Base-by-base conservation (phyloP, 2,113 vertebrate genomes). In the Seriola dumerili region DNA sequence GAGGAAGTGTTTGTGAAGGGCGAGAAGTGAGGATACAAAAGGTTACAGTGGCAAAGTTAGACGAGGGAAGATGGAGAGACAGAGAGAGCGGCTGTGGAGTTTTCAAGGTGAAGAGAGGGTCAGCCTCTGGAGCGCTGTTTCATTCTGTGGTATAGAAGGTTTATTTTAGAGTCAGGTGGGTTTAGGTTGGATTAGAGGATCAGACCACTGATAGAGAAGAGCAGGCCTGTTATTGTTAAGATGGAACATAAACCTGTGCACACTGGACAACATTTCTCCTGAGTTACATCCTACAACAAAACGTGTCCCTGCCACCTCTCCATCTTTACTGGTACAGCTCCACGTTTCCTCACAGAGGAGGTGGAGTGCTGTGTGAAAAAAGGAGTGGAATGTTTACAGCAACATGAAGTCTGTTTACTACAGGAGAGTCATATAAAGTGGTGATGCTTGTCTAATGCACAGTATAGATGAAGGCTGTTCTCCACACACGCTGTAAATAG, bases 361-460 rank as follows among this genome's bases (percentile, higher is more conserved):
- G 67, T 4, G 79, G 58, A 85, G 80, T 69, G 5, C 61, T 19
- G 72, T 58, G 52, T 71, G 82, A 42, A 52, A 17, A 81, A 54
- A 88, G 42, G 86, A 91, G 91, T 92, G 71, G 12, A 88, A 91
- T 94, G 91, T 94, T 94, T 94, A 93, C 93, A 81, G 23, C 70
- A 81, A 32, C 70, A 83, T 70, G 14, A 52, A 9, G 70, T 79
- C 75, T 82, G 83, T 89, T 91, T 88, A 90, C 85, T 42, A n/a
- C 63, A 29, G 69, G 55, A 78, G 54, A 65, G 74, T 52, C 77
- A 84, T 48, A 54, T 57, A 46, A 64, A 25, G 62, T 29, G 78
- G 75, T 8, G 87, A 76, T 29, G 29, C 54, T 83, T 46, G 65
- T 81, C 73, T 52, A 2, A 74, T 9, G 58, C 54, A 17, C 54